phyloP scores from a whole-genome alignment of 2,113 vertebrate species.

The Cervus canadensis region DNA sequence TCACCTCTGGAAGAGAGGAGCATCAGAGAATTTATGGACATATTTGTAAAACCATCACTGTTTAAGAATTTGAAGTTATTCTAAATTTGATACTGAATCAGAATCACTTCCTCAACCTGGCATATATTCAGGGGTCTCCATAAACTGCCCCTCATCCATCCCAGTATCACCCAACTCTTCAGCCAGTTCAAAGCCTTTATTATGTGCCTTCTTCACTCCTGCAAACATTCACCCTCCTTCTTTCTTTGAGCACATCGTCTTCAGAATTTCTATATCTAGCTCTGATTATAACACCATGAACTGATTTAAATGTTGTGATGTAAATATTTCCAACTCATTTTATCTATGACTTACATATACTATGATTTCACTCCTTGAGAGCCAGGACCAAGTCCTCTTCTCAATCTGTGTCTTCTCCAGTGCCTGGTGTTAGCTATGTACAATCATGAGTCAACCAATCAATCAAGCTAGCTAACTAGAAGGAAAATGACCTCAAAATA shows the following conservation, averaged over 20 bases:
- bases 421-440: neutral
- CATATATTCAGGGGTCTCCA: neutral
- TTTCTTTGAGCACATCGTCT: neutral
- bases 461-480: neutral
- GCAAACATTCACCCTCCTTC: neutral
- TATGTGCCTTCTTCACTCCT: neutral
- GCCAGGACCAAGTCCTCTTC: neutral
- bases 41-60: neutral
- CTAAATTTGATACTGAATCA: neutral
- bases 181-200: neutral
- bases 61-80: neutral
- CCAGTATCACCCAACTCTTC: neutral
- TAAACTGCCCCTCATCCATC: neutral
- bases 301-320: neutral
- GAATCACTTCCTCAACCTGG: neutral
- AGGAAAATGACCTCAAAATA: constrained; percentile 2
- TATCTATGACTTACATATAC: neutral
- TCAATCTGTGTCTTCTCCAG: neutral
- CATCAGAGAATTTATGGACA: neutral
- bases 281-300: neutral
- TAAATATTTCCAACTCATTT: neutral
- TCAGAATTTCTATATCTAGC: neutral
- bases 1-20: neutral
- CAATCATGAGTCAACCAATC: neutral
- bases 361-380: neutral